phyloP scores from a whole-genome alignment of 2,888 invertebrate genomes.

The Hartigia nigra region DNA sequence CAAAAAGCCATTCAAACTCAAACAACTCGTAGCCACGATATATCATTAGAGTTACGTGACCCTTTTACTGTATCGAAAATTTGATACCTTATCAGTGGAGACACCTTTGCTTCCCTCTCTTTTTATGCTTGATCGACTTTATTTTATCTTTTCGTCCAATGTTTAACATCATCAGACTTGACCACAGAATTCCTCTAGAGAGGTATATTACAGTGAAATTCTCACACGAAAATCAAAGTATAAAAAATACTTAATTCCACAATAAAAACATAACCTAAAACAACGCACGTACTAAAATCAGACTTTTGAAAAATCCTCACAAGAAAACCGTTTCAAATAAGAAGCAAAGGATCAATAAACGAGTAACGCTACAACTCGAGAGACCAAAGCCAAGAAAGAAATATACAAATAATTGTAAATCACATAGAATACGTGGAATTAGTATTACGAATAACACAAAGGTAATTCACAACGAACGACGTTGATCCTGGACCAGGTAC shows the following conservation, averaged over 20 bases:
- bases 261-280: neutral
- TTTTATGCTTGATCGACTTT: neutral
- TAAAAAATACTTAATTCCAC: neutral
- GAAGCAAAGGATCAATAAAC: neutral
- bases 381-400: neutral
- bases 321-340: neutral
- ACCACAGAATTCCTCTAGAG: neutral
- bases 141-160: neutral
- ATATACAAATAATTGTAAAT: neutral
- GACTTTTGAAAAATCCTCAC: neutral
- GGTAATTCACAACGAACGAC: neutral
- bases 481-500: neutral
- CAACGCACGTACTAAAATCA: neutral
- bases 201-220: neutral
- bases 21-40: neutral
- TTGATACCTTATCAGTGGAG: neutral
- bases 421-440: neutral
- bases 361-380: neutral
- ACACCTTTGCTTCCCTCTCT: neutral
- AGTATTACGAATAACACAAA: neutral
- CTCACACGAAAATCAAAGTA: neutral
- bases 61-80: neutral
- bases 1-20: neutral
- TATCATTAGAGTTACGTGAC: neutral
- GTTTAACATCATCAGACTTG: neutral